phyloP scores from a whole-genome alignment of 2,113 vertebrate genomes.

The Pseudorectes ferrugineus region DNA sequence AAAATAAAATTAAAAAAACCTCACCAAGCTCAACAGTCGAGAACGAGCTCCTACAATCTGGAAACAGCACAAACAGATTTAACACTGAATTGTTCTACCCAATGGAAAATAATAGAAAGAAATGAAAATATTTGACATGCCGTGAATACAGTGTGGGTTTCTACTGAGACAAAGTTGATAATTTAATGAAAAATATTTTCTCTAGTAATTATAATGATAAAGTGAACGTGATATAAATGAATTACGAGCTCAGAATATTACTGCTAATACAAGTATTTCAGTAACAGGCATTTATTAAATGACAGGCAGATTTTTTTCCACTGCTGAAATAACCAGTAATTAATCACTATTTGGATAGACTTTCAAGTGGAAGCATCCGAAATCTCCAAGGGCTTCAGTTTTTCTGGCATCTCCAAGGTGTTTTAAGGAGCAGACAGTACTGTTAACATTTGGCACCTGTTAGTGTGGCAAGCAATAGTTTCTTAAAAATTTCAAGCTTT shows the following conservation, averaged over 20 bases:
- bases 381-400: not conserved
- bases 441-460: not conserved
- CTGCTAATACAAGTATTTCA: not conserved
- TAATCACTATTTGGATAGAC: constrained; percentile 33
- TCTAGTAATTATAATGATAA: not conserved
- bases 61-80: not conserved
- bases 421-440: not conserved
- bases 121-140: not conserved
- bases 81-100: not conserved
- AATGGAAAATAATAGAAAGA: not conserved
- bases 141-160: not conserved
- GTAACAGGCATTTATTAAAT: not conserved
- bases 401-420: not conserved
- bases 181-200: not conserved
- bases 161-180: not conserved
- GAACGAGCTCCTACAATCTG: not conserved
- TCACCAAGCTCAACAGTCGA: not conserved
- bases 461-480: not conserved
- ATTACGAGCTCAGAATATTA: not conserved
- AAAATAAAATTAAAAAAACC: not conserved
- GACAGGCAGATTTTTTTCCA: not conserved
- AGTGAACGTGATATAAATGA: not conserved
- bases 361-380: not conserved
- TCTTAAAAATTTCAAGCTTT: not conserved
- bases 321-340: constrained; percentile 20